Percentiles rank a stretch among this genome's conserved stretches.
Conservation (phyloP, 2,888 invertebrate species). For the Standfussiana lucernea region DNA sequence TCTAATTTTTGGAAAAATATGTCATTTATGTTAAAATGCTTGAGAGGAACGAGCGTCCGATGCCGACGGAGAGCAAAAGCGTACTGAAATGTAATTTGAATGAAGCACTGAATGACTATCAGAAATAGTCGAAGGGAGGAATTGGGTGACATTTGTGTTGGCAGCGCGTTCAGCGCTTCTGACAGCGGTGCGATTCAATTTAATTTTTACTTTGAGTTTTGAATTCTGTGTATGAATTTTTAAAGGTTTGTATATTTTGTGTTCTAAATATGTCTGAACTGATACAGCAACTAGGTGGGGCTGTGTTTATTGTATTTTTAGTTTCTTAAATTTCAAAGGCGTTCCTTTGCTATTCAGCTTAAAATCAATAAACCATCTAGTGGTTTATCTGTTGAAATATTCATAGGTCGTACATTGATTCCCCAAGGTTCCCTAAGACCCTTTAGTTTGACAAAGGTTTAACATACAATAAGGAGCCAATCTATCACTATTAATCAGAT, state of each 20-base stretch:
- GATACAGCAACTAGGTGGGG: fast-evolving
- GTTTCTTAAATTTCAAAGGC: not conserved
- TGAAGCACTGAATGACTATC: slow-evolving; percentile 85
- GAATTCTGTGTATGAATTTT: slow-evolving; percentile 1
- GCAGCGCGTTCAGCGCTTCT: slow-evolving; percentile 75
- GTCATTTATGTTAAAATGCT: slow-evolving; percentile 27
- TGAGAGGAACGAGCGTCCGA: slow-evolving; percentile 37
- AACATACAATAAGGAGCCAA: not conserved
- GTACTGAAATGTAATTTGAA: slow-evolving; percentile 79
- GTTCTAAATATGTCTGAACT: slow-evolving; percentile 1
- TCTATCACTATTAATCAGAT: not conserved
- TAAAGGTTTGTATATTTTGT: not conserved
- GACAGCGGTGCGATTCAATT: slow-evolving; percentile 36
- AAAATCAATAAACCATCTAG: not conserved
- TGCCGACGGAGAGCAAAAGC: slow-evolving; percentile 54
- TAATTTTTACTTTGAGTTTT: slow-evolving; percentile 25
- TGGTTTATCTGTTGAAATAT: not conserved
- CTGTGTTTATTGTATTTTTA: not conserved
- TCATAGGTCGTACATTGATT: not conserved
- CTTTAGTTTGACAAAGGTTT: slow-evolving; percentile 13
- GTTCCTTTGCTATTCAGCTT: not conserved
- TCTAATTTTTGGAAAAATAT: slow-evolving; percentile 57
- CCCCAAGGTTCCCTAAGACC: not conserved
- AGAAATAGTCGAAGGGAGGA: slow-evolving; percentile 87
- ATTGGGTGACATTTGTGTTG: slow-evolving; percentile 56